Evolutionary conservation across 1,140 invertebrate genomes (phyloP).

Genomic region (Aphaenogaster floridana): DNA sequence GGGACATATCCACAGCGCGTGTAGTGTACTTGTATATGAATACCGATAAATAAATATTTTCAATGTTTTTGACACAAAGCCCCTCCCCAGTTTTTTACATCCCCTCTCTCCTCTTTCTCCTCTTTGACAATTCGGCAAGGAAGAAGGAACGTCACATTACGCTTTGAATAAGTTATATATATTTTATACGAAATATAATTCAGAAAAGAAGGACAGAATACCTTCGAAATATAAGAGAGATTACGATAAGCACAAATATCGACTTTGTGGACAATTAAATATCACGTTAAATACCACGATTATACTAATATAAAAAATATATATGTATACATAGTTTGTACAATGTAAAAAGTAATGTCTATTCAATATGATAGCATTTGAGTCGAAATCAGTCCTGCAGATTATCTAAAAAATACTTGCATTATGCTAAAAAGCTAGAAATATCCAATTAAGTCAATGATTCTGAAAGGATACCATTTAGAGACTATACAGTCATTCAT

Average conservation of each 20-base stretch:
- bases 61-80: conserved; percentile 83
- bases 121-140: background rate
- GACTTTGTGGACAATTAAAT: conserved; percentile 27
- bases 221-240: conserved; percentile 13
- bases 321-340: conserved; percentile 58
- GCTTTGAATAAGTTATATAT: conserved; percentile 55
- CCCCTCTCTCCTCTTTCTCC: background rate
- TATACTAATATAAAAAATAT: conserved; percentile 67
- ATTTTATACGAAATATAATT: conserved; percentile 58
- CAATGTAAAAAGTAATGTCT: conserved; percentile 44
- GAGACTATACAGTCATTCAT: background rate
- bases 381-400: background rate
- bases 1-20: conserved; percentile 81
- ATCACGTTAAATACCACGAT: background rate
- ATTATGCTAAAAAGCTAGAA: conserved; percentile 16
- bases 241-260: conserved; percentile 12
- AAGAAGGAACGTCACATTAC: background rate
- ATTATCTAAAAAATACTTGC: conserved; percentile 2
- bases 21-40: conserved; percentile 82
- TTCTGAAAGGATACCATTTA: conserved; percentile 14
- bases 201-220: background rate
- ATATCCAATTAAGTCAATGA: background rate
- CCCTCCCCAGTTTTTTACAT: background rate
- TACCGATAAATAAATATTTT: conserved; percentile 83
- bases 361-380: background rate